Evolutionary conservation across 2,888 invertebrate genomes (phyloP), one percentile per base, ranked within the genome.

Genomic region (Capitulum mitella): DNA sequence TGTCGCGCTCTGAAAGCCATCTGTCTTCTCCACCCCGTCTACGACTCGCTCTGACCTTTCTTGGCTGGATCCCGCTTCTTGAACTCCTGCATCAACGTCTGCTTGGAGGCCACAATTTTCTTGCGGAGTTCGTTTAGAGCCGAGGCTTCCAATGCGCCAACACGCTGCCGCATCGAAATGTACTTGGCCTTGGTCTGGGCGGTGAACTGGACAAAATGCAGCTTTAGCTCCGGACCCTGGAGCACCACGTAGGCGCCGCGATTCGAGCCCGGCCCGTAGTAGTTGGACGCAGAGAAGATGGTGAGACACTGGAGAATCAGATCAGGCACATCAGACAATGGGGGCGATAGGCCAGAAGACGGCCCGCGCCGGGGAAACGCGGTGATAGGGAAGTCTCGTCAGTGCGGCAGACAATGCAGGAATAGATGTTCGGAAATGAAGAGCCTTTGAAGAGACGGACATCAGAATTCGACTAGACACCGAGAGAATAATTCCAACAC

Each of bases 281-380:
- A 97, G 87, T 96, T 97, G n/a, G 97, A 97, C 2, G 97, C 97
- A 1, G 97, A 97, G 87, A 97, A 97, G 83, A 97, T 92, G 74
- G 97, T 97, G 83, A 97, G 90, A 78, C 95, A 93, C 94, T 94
- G 86, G 26, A 10, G 40, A 8, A 8, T 26, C 58, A 58, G n/a
- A n/a, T n/a, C n/a, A n/a, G n/a, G n/a, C n/a, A n/a, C n/a, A n/a
- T n/a, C n/a, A n/a, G n/a, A n/a, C n/a, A n/a, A n/a, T n/a, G n/a
- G n/a, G n/a, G n/a, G n/a, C n/a, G n/a, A n/a, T n/a, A n/a, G n/a
- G n/a, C n/a, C n/a, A n/a, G n/a, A n/a, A n/a, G n/a, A n/a, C n/a
- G n/a, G n/a, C n/a, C n/a, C n/a, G n/a, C n/a, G n/a, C n/a, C n/a
- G n/a, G n/a, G n/a, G n/a, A n/a, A n/a, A n/a, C n/a, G n/a, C n/a